Percentiles rank a stretch among this genome's conserved stretches.
These are phyloP conservation scores for Meandrina meandrites DNA, from an alignment of 92 coral and sea anemone genomes.

Conservation along the genomic window DNA sequence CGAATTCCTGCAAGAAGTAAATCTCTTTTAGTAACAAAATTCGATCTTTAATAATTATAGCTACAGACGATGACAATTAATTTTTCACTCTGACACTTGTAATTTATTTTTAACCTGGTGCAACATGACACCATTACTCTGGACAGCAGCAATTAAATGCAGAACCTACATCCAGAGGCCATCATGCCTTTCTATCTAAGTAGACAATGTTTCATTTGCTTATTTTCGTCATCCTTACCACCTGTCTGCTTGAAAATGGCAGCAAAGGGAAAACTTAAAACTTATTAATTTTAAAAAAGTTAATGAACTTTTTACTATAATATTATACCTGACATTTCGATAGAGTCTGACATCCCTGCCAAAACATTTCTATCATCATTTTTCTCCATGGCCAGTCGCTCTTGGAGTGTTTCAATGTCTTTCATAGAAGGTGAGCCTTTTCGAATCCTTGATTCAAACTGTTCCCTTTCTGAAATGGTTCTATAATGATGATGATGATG, in stretches of 20 bases:
- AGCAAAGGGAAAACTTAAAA: too few species aligned
- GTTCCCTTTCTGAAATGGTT: constrained; percentile 68
- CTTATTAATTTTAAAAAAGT: not conserved
- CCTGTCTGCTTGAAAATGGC: too few species aligned
- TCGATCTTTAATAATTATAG: not conserved
- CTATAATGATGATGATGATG: constrained; percentile 48
- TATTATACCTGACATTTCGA: constrained; percentile 35
- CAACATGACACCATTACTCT: too few species aligned
- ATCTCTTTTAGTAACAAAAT: not conserved
- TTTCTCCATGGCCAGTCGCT: constrained; percentile 33
- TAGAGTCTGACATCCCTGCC: constrained; percentile 57
- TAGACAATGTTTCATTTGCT: not conserved
- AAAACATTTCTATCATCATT: constrained; percentile 63
- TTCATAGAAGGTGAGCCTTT: constrained; percentile 68
- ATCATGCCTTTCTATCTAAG: too few species aligned
- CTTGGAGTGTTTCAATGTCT: constrained; percentile 61
- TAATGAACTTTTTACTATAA: too few species aligned
- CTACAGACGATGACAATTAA: too few species aligned
- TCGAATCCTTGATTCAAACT: constrained; percentile 56
- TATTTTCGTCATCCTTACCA: too few species aligned
- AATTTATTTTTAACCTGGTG: too few species aligned
- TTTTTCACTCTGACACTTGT: too few species aligned
- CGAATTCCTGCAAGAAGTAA: constrained; percentile 66
- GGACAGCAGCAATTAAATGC: too few species aligned
- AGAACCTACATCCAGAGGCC: too few species aligned